Evolutionary conservation across 2,113 vertebrate species (phyloP).

Genomic region (Micromys minutus): DNA sequence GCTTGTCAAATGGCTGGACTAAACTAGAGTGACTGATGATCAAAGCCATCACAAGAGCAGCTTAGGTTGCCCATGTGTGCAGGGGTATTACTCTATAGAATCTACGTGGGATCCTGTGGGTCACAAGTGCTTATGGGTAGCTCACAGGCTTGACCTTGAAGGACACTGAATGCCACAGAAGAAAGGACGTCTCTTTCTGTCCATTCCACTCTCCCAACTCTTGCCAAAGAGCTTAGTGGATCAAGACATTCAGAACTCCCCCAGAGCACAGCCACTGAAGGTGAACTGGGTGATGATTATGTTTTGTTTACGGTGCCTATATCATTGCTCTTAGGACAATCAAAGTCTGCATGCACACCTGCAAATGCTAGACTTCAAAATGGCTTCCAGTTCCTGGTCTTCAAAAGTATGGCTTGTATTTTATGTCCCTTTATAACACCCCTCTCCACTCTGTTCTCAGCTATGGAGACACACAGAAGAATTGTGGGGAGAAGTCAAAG

Average conservation of each 20-base stretch:
- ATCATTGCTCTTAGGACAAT: not conserved
- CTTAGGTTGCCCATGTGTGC: fast-evolving
- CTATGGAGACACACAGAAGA: not conserved
- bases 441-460: not conserved
- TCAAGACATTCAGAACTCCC: not conserved
- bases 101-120: not conserved
- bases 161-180: not conserved
- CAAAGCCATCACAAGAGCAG: not conserved
- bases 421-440: not conserved
- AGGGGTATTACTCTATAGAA: too few species aligned
- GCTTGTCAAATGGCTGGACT: not conserved
- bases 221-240: not conserved
- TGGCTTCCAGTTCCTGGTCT: not conserved
- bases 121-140: not conserved
- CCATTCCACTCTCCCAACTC: not conserved
- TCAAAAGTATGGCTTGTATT: not conserved
- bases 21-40: not conserved
- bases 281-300: not conserved
- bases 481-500: not conserved
- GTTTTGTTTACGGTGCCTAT: not conserved
- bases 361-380: not conserved
- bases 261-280: not conserved
- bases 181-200: not conserved
- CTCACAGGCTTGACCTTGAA: not conserved
- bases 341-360: not conserved